These are phyloP conservation scores for Carcinoscorpius rotundicauda DNA, from an alignment of 1,140 invertebrate genomes.

Conservation along the genomic window DNA sequence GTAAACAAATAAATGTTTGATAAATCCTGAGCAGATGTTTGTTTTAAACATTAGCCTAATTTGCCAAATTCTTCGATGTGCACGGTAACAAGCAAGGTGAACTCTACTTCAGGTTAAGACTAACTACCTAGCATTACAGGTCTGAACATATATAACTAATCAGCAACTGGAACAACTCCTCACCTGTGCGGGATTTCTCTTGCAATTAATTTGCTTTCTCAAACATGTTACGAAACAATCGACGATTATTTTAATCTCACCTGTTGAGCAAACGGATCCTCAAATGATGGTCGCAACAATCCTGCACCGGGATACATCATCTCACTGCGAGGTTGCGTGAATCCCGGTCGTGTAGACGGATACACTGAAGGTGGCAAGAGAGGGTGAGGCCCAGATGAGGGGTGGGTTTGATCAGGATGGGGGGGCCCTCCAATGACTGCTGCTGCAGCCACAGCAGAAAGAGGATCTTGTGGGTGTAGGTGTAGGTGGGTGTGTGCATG, in stretches of 20 bases:
- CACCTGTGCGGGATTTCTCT: background rate
- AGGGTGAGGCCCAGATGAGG: slow-evolving; percentile 29
- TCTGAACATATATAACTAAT: no score
- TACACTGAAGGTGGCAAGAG: slow-evolving; percentile 24
- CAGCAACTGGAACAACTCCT: background rate
- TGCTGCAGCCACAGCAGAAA: slow-evolving; percentile 42
- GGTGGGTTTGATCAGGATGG: slow-evolving; percentile 39
- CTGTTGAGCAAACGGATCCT: slow-evolving; percentile 69
- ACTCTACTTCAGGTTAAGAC: background rate
- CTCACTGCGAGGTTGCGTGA: slow-evolving; percentile 13
- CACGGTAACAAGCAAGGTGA: background rate
- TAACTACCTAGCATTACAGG: no score
- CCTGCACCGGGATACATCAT: slow-evolving; percentile 47
- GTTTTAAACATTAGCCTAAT: no score
- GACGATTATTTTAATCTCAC: slow-evolving; percentile 30
- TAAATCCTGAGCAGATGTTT: no score
- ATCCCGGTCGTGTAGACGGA: slow-evolving; percentile 19
- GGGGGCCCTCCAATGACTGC: slow-evolving; percentile 42
- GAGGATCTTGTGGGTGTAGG: slow-evolving; percentile 56
- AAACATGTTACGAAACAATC: background rate
- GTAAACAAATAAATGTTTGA: no score
- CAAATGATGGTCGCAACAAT: slow-evolving; percentile 57
- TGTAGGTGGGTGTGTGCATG: slow-evolving; percentile 68
- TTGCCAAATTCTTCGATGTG: background rate
- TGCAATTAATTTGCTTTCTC: background rate